phyloP scores from a whole-genome alignment of 2,113 vertebrate species.

The Grus americana region DNA sequence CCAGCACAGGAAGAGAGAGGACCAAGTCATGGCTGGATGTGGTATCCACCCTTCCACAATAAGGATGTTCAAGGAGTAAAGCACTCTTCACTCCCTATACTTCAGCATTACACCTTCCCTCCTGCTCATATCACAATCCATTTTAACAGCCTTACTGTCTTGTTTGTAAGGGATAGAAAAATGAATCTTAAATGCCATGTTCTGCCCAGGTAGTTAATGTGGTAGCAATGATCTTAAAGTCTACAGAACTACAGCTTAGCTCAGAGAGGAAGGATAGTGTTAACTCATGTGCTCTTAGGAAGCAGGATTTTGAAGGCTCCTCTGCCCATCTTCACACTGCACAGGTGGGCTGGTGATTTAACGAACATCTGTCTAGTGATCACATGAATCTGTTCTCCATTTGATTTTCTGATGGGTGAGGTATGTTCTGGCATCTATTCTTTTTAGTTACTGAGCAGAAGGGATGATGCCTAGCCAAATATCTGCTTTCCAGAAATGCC shows the following conservation, averaged over 20 bases:
- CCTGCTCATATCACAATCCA: not conserved
- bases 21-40: not conserved
- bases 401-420: not conserved
- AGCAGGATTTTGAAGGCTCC: not conserved
- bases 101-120: not conserved
- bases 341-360: not conserved
- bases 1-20: not conserved
- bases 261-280: not conserved
- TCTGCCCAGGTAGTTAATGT: not conserved
- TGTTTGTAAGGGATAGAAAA: not conserved
- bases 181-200: not conserved
- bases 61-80: not conserved
- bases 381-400: not conserved
- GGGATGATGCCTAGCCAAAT: not conserved
- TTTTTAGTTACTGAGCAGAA: not conserved
- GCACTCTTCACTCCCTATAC: not conserved
- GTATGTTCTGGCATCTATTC: not conserved
- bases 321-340: not conserved
- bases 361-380: constrained; percentile 11
- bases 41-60: not conserved
- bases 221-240: not conserved
- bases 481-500: not conserved
- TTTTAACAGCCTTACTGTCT: not conserved
- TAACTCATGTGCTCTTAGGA: not conserved
- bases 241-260: not conserved